A percentile compares a stretch with the other conserved stretches of the same genome.
Conservation (phyloP, 1,140 invertebrate genomes). For the Micrasema minimum region DNA sequence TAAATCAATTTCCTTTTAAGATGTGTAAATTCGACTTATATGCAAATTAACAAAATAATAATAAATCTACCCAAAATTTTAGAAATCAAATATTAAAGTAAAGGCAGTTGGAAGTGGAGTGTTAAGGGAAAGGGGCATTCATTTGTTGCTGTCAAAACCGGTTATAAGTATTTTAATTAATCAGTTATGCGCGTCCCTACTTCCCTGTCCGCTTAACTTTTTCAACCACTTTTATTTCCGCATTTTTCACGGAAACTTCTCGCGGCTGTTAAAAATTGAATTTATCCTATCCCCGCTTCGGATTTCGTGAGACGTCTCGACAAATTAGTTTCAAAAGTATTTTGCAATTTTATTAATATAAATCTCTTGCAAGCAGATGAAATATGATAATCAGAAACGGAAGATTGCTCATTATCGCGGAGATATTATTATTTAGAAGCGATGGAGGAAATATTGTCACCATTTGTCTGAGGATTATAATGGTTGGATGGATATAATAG, state of each 20-base stretch:
- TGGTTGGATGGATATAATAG: neutral
- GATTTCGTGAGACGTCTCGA: slow-evolving; percentile 36
- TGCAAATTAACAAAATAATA: no score
- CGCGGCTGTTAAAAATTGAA: slow-evolving; percentile 48
- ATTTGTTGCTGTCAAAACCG: no score
- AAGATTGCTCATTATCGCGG: slow-evolving; percentile 2
- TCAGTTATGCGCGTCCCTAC: neutral
- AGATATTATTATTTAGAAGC: neutral
- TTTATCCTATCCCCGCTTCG: slow-evolving; percentile 31
- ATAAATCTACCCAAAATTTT: no score
- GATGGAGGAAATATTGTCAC: neutral
- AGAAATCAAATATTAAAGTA: no score
- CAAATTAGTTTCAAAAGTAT: slow-evolving; percentile 49
- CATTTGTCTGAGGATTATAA: neutral
- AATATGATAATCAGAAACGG: slow-evolving; percentile 28
- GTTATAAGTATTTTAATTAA: no score
- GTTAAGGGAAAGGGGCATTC: no score
- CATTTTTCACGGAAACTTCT: slow-evolving; percentile 47
- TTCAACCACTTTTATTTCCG: slow-evolving; percentile 49
- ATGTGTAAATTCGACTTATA: no score
- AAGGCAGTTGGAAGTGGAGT: no score
- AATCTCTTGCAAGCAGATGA: slow-evolving; percentile 30
- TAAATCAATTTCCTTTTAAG: no score
- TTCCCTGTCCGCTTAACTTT: slow-evolving; percentile 41
- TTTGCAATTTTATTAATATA: slow-evolving; percentile 39